Conservation (phyloP, 2,797 vertebrate genomes). For the Gorsachius magnificus region DNA sequence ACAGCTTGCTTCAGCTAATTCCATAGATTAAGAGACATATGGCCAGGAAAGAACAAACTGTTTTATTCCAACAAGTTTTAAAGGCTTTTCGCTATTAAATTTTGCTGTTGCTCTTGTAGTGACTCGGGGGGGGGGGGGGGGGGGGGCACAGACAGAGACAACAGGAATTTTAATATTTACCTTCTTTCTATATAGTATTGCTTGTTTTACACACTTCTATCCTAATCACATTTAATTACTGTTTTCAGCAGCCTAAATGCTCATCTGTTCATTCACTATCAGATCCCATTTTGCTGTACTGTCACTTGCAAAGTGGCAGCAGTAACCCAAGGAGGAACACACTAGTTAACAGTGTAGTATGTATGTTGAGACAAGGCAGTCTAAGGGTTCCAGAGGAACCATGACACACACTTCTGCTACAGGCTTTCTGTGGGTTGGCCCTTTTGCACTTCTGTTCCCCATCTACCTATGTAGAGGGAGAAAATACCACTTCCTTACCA, state of each 20-base stretch:
- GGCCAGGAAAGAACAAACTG: not conserved
- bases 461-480: not conserved
- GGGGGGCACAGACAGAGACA: accelerated
- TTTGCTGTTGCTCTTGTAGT: not conserved
- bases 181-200: not conserved
- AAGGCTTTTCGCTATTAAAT: not conserved
- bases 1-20: not conserved
- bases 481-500: not conserved
- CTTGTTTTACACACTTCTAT: not conserved
- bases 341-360: not conserved
- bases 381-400: not conserved
- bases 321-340: not conserved
- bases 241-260: not conserved
- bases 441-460: not conserved
- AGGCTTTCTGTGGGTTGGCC: not conserved
- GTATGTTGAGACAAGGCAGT: not conserved
- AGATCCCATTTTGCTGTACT: not conserved
- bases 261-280: not conserved
- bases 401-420: not conserved
- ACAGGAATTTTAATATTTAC: not conserved
- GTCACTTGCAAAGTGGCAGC: not conserved
- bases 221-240: not conserved
- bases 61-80: not conserved
- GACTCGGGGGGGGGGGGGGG: not conserved
- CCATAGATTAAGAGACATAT: not conserved